phyloP scores from a whole-genome alignment of 2,888 invertebrate species.

The Eulithis prunata region DNA sequence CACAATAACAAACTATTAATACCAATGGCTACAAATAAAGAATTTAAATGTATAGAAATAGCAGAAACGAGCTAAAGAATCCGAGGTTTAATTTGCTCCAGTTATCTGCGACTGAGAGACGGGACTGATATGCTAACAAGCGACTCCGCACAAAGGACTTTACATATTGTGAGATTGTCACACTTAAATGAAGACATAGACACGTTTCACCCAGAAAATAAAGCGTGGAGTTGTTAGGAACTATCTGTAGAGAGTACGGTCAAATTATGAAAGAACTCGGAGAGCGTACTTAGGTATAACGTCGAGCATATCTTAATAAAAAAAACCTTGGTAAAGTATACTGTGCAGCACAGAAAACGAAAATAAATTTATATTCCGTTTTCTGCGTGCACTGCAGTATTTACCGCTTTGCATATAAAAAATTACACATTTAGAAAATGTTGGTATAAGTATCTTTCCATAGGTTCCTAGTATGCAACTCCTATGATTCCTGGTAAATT shows the following conservation, averaged over 20 bases:
- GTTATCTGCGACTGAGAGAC: slow-evolving; percentile 32
- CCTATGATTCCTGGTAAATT: background rate
- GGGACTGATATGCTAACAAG: slow-evolving; percentile 39
- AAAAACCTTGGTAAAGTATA: too few relatives aligned
- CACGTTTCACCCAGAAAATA: slow-evolving; percentile 8
- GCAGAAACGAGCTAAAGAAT: slow-evolving; percentile 16
- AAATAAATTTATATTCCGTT: too few relatives aligned
- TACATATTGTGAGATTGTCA: slow-evolving; percentile 19
- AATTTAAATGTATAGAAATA: slow-evolving; percentile 40
- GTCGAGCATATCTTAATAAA: too few relatives aligned
- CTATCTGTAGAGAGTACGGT: too few relatives aligned
- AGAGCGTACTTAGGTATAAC: too few relatives aligned
- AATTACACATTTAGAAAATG: too few relatives aligned
- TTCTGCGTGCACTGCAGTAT: too few relatives aligned
- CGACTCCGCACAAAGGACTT: slow-evolving; percentile 29
- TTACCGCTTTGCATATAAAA: too few relatives aligned
- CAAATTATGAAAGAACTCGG: too few relatives aligned
- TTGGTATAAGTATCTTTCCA: too few relatives aligned
- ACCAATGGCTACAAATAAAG: background rate
- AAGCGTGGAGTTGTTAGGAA: background rate
- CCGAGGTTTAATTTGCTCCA: slow-evolving; percentile 31
- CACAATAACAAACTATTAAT: too few relatives aligned
- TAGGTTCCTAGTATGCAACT: background rate
- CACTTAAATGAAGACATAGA: slow-evolving; percentile 10
- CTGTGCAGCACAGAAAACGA: too few relatives aligned